Evolutionary conservation across 2,113 vertebrate species (phyloP).

Genomic region (Laticauda colubrina): DNA sequence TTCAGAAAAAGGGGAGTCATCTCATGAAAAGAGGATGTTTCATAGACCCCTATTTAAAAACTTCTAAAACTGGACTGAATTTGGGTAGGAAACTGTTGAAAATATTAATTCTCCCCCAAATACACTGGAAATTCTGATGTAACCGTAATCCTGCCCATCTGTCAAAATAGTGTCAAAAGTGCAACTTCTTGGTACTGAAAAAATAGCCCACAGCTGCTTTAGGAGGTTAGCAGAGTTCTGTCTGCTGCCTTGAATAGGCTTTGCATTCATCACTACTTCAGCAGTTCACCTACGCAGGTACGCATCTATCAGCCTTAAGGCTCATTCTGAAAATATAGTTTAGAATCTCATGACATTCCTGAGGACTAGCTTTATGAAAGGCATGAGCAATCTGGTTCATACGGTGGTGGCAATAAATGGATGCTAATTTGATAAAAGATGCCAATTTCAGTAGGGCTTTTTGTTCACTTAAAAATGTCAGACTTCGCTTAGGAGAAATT

Average conservation of each 20-base stretch:
- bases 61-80: not conserved
- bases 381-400: too few species aligned
- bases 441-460: not conserved
- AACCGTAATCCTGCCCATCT: not conserved
- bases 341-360: too few species aligned
- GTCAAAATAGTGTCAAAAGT: not conserved
- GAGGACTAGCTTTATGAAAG: too few species aligned
- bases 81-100: not conserved
- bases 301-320: not conserved
- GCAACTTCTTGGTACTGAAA: not conserved
- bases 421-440: not conserved
- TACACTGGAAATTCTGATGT: not conserved
- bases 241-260: not conserved
- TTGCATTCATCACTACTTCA: not conserved
- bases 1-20: too few species aligned
- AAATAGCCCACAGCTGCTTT: not conserved
- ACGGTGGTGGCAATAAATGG: not conserved
- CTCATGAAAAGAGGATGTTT: not conserved
- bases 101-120: not conserved
- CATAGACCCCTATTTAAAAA: not conserved
- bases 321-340: too few species aligned
- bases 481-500: not conserved
- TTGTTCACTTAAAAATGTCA: not conserved
- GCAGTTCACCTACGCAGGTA: not conserved
- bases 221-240: not conserved